Evolutionary conservation across 2,888 invertebrate species (phyloP).

Genomic region (Drosophila pseudotakahashii): DNA sequence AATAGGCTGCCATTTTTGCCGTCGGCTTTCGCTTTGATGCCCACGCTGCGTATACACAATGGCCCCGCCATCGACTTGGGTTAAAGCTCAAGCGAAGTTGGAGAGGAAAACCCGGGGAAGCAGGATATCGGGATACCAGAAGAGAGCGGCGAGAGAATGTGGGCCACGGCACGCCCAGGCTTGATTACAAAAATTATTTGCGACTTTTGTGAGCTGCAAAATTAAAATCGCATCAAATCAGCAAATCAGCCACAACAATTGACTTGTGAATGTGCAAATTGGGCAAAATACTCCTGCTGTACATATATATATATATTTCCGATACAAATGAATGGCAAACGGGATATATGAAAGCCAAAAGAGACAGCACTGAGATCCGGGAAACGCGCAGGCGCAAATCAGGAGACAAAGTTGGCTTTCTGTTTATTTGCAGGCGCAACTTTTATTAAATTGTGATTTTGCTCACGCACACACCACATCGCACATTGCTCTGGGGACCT

Average conservation of each 20-base stretch:
- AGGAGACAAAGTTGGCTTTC: conserved; percentile 40
- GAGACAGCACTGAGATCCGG: conserved; percentile 36
- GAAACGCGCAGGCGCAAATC: conserved; percentile 42
- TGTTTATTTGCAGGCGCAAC: conserved; percentile 77
- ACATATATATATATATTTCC: conserved; percentile 2
- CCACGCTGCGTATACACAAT: conserved; percentile 67
- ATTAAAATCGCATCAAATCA: conserved; percentile 60
- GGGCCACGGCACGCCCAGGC: conserved; percentile 49
- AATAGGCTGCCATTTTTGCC: conserved; percentile 69
- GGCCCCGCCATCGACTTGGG: conserved; percentile 50
- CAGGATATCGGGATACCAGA: background rate
- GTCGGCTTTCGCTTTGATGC: conserved; percentile 67
- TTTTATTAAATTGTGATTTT: conserved; percentile 79
- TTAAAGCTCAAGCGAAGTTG: conserved; percentile 31
- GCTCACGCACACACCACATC: conserved; percentile 37
- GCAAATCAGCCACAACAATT: conserved; percentile 60
- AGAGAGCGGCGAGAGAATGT: conserved; percentile 8
- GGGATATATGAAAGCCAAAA: conserved; percentile 33
- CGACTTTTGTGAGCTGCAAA: conserved; percentile 37
- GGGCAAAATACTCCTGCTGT: conserved; percentile 6
- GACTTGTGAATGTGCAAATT: conserved; percentile 49
- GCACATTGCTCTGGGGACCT: conserved; percentile 11
- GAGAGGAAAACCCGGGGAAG: background rate
- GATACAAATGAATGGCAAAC: conserved; percentile 37
- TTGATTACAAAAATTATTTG: conserved; percentile 54